These are phyloP conservation scores for Triplophysa siluroides DNA, from an alignment of 2,113 vertebrate genomes.

Conservation along the genomic window DNA sequence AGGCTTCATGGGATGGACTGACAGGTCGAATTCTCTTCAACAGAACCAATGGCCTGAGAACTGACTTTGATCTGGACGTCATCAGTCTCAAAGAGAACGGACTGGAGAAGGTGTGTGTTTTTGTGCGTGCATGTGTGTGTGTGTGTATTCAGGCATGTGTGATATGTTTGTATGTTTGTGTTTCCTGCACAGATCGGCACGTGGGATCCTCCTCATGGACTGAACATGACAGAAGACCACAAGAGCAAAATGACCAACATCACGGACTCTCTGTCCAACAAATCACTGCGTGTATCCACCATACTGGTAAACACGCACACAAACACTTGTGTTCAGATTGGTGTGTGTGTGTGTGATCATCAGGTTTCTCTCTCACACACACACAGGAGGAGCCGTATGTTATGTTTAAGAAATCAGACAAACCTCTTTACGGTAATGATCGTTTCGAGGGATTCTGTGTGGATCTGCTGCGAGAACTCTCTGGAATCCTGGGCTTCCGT, in stretches of 20 bases:
- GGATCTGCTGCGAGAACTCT: conserved; percentile 91
- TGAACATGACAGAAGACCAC: conserved; percentile 96
- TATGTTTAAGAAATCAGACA: conserved; percentile 98
- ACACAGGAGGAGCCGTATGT: conserved; percentile 94
- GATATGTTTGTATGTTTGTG: neutral
- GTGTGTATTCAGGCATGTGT: conserved; percentile 59
- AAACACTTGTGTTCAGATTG: neutral
- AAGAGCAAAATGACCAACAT: conserved; percentile 93
- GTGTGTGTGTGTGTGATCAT: neutral
- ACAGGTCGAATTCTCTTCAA: conserved; percentile 97
- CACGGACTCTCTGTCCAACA: conserved; percentile 94
- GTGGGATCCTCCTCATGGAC: conserved; percentile 92
- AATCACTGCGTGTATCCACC: conserved; percentile 91
- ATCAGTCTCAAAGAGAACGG: conserved; percentile 97
- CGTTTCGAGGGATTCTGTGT: conserved; percentile 97
- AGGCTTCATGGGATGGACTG: conserved; percentile 98
- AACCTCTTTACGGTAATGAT: conserved; percentile 94
- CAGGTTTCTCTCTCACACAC: no score
- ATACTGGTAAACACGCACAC: conserved; percentile 83
- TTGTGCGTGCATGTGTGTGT: neutral
- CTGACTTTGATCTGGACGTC: conserved; percentile 97
- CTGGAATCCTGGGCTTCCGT: conserved; percentile 91
- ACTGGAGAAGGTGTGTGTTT: conserved; percentile 87
- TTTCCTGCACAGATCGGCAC: conserved; percentile 86
- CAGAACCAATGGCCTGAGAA: conserved; percentile 93